These are phyloP conservation scores for Parnassius smintheus DNA, from an alignment of 2,888 invertebrate species.

Conservation along the genomic window DNA sequence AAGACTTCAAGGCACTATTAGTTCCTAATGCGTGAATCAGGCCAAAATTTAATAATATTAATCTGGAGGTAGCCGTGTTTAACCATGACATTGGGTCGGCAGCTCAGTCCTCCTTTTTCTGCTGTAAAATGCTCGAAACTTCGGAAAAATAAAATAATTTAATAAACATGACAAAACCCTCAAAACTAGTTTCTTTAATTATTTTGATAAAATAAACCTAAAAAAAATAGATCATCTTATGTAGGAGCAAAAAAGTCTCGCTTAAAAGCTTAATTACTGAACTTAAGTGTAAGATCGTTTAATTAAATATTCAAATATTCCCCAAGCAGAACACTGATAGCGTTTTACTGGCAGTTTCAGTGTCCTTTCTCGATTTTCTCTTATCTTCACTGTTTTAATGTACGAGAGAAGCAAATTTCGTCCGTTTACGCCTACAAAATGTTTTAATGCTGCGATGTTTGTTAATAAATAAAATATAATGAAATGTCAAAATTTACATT, in stretches of 20 bases:
- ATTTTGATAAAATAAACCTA: no score
- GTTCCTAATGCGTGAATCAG: no score
- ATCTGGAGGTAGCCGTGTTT: no score
- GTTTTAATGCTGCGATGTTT: constrained; percentile 2
- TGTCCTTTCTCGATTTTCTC: constrained; percentile 35
- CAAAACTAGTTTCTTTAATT: no score
- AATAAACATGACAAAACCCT: no score
- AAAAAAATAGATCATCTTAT: constrained; percentile 5
- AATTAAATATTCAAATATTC: constrained; percentile 47
- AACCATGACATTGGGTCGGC: no score
- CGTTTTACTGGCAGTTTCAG: constrained; percentile 40
- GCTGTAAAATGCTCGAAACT: no score
- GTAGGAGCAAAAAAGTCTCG: constrained; percentile 11
- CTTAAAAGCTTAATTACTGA: constrained; percentile 26
- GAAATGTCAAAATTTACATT: background rate
- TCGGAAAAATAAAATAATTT: no score
- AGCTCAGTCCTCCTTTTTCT: no score
- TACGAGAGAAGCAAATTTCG: constrained; percentile 29
- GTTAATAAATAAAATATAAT: constrained; percentile 2
- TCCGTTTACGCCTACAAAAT: constrained; percentile 26
- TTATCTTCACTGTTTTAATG: constrained; percentile 38
- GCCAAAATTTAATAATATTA: no score
- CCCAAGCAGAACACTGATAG: constrained; percentile 41
- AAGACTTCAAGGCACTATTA: no score
- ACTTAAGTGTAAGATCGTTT: constrained; percentile 28